phyloP scores from a whole-genome alignment of 2,797 vertebrate genomes.

The Oceanodroma leucorhoa region DNA sequence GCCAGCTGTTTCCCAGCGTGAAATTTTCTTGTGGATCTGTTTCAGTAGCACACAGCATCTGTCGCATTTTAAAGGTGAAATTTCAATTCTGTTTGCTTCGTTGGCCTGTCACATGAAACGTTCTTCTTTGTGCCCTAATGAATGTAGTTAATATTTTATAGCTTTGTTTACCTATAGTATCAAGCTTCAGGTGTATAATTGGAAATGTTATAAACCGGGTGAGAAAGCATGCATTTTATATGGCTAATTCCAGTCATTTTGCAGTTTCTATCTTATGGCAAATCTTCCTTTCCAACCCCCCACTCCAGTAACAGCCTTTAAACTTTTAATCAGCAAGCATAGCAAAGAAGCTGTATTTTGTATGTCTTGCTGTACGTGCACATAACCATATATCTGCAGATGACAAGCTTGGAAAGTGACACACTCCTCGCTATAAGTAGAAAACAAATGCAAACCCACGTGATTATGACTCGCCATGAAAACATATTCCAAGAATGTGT shows the following conservation, averaged over 20 bases:
- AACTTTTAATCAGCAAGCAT: background rate
- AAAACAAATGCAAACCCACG: background rate
- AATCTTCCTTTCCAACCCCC: background rate
- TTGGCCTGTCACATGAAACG: background rate
- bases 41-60: background rate
- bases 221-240: background rate
- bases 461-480: background rate
- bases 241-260: background rate
- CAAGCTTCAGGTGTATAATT: background rate
- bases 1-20: background rate
- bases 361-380: fast-evolving
- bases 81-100: background rate
- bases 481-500: background rate
- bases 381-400: no score
- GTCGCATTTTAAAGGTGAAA: background rate
- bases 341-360: background rate
- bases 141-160: background rate
- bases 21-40: background rate
- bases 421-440: background rate
- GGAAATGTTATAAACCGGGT: background rate
- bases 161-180: background rate
- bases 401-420: background rate
- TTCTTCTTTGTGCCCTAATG: background rate
- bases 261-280: background rate
- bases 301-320: background rate